A percentile compares a stretch with the other conserved stretches of the same genome.
phyloP scores from a whole-genome alignment of 2,797 vertebrate genomes.

The Columba guinea region DNA sequence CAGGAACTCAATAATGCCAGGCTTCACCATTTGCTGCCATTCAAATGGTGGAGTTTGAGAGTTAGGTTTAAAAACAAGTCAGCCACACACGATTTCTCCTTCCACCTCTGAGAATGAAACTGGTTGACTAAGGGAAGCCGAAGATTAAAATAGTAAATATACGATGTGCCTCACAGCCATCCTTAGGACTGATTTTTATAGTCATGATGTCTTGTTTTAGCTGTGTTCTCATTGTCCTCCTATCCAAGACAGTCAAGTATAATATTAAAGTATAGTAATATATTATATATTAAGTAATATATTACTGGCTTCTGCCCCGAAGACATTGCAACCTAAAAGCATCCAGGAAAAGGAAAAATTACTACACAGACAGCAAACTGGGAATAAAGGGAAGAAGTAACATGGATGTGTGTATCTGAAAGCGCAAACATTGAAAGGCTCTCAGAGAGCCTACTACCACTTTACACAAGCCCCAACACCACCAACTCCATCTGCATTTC shows the following conservation, averaged over 20 bases:
- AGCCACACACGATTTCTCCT: not conserved
- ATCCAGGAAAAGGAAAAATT: not conserved
- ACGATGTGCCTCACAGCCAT: rapidly evolving
- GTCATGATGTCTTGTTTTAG: not conserved
- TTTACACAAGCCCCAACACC: not conserved
- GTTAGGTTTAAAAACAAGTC: not conserved
- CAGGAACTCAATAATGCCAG: not conserved
- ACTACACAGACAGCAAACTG: not conserved
- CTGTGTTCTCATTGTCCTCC: not conserved
- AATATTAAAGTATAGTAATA: not conserved
- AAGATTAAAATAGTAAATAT: not conserved
- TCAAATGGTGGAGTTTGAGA: not conserved
- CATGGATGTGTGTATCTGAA: rapidly evolving
- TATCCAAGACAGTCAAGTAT: not conserved
- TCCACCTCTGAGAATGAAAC: not conserved
- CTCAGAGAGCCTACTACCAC: not conserved
- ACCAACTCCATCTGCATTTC: not conserved
- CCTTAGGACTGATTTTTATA: not conserved
- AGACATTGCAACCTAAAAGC: not conserved
- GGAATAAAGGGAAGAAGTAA: not conserved
- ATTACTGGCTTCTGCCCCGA: not conserved
- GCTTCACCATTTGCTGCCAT: not conserved
- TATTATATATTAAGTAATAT: no score
- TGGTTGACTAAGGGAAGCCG: not conserved
- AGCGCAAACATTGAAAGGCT: not conserved